Evolutionary conservation across 2,113 vertebrate genomes (phyloP).

Genomic region (Pipa parva): DNA sequence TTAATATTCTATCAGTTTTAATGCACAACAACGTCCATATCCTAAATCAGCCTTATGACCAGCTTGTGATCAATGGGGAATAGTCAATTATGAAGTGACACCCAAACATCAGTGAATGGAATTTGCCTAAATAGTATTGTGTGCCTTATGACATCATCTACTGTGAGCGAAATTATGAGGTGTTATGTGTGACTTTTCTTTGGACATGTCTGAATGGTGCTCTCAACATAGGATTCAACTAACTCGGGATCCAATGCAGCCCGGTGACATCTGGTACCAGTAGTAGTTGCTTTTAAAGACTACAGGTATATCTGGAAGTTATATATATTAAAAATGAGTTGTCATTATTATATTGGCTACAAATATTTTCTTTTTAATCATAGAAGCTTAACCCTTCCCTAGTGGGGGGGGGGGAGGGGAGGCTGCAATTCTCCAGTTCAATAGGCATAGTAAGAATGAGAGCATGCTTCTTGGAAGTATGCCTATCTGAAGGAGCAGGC

Average conservation of each 20-base stretch:
- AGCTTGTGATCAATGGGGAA: too few species aligned
- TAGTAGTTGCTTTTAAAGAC: not conserved
- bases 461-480: slow-evolving; percentile 11
- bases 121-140: too few species aligned
- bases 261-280: not conserved
- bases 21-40: too few species aligned
- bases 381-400: slow-evolving; percentile 8
- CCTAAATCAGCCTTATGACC: too few species aligned
- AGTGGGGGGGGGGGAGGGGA: slow-evolving; percentile 2
- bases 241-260: not conserved
- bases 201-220: not conserved
- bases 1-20: too few species aligned
- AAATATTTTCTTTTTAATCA: slow-evolving; percentile 21
- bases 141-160: too few species aligned
- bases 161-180: not conserved
- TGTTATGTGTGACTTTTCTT: not conserved
- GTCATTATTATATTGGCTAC: slow-evolving; percentile 4
- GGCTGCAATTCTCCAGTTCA: slow-evolving; percentile 7
- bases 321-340: not conserved
- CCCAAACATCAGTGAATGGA: too few species aligned
- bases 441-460: not conserved
- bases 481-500: slow-evolving; percentile 19
- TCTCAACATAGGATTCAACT: not conserved
- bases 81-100: too few species aligned
- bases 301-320: not conserved